Conservation (phyloP, 2,113 vertebrate genomes). For the Mustela lutreola region DNA sequence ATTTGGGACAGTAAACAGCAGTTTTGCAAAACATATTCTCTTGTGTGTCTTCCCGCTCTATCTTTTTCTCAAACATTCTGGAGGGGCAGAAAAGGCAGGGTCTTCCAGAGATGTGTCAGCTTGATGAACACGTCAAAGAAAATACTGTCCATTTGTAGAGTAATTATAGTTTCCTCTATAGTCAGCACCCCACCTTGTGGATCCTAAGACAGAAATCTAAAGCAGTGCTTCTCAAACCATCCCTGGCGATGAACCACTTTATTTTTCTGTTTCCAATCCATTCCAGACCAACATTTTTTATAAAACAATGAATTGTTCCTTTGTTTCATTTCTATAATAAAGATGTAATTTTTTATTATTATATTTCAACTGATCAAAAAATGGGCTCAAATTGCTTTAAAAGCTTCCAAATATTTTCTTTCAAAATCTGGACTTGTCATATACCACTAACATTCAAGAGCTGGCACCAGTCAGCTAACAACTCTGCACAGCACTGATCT, state of each 20-base stretch:
- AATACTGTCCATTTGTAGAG: not conserved
- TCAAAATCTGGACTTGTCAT: not conserved
- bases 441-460: not conserved
- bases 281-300: not conserved
- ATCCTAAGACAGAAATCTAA: not conserved
- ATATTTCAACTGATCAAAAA: slow-evolving; percentile 3
- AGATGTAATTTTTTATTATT: not conserved
- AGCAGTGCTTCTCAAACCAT: not conserved
- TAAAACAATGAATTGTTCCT: not conserved
- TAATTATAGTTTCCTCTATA: not conserved
- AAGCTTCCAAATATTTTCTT: not conserved
- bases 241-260: not conserved
- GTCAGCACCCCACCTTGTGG: not conserved
- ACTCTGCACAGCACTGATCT: not conserved
- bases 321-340: not conserved
- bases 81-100: not conserved
- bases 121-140: not conserved
- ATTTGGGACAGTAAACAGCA: not conserved
- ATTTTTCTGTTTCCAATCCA: not conserved
- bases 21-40: not conserved
- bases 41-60: too few species aligned
- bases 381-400: not conserved
- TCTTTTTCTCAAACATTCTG: not conserved
- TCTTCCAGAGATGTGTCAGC: not conserved
- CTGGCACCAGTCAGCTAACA: not conserved